Evolutionary conservation across 2,113 vertebrate species (phyloP).

Genomic region (Sapayoa aenigma): DNA sequence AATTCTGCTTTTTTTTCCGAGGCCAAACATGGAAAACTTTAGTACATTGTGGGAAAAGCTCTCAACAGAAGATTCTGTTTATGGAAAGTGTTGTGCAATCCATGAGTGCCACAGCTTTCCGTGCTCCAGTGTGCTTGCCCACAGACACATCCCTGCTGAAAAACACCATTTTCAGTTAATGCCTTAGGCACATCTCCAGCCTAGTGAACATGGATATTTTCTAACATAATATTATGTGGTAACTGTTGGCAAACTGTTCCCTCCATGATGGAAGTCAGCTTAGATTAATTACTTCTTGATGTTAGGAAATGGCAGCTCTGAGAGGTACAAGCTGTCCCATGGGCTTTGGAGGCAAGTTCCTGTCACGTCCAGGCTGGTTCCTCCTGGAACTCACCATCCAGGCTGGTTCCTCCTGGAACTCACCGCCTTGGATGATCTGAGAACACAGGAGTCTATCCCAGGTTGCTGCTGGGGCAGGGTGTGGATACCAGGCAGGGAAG

Average conservation of each 20-base stretch:
- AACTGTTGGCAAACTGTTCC: slow-evolving; percentile 13
- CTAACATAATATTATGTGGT: slow-evolving; percentile 7
- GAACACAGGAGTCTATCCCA: fast-evolving
- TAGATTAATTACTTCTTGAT: slow-evolving; percentile 21
- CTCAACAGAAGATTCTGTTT: slow-evolving; percentile 3
- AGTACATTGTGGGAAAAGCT: background rate
- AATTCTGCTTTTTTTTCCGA: background rate
- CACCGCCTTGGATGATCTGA: fast-evolving
- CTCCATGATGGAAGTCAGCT: background rate
- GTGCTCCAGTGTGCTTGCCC: background rate
- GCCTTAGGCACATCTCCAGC: background rate
- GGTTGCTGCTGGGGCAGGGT: background rate
- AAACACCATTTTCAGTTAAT: background rate
- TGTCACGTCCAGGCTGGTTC: background rate
- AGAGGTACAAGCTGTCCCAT: background rate
- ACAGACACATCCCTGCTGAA: background rate
- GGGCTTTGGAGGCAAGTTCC: background rate
- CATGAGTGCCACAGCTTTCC: background rate
- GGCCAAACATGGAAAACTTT: background rate
- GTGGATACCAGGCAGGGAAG: background rate
- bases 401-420: background rate
- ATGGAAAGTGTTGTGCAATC: background rate
- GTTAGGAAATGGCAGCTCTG: slow-evolving; percentile 24
- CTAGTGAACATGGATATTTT: background rate
- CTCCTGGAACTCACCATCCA: background rate